Conservation (phyloP, 1,140 invertebrate genomes). For the Nephila pilipes region DNA sequence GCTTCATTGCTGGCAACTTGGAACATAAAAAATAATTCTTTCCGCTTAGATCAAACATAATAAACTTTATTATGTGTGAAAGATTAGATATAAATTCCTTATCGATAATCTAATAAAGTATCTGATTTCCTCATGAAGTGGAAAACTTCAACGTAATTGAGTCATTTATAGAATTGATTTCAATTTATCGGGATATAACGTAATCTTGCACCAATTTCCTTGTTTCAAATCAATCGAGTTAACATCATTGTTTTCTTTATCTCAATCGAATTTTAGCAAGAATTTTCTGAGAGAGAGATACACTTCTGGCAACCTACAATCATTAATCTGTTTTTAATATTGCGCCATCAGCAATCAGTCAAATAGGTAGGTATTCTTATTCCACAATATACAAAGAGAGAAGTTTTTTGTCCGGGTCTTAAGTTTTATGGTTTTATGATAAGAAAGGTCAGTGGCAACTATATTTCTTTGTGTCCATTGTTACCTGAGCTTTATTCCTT, state of each 20-base stretch:
- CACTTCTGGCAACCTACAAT: no score
- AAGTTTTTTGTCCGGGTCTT: not conserved
- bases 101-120: not conserved
- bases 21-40: not conserved
- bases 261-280: not conserved
- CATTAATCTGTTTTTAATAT: not conserved
- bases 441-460: not conserved
- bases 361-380: not conserved
- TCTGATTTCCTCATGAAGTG: not conserved
- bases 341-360: not conserved
- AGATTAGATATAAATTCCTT: not conserved
- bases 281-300: not conserved
- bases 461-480: not conserved
- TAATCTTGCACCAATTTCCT: not conserved
- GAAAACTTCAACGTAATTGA: not conserved
- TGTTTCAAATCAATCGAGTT: not conserved
- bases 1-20: not conserved
- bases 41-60: not conserved
- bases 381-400: not conserved
- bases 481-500: not conserved
- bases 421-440: not conserved
- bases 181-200: not conserved
- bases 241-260: not conserved
- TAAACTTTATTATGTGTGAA: not conserved
- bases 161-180: not conserved